phyloP scores from a whole-genome alignment of 2,797 vertebrate genomes.

The Fundulus diaphanus region DNA sequence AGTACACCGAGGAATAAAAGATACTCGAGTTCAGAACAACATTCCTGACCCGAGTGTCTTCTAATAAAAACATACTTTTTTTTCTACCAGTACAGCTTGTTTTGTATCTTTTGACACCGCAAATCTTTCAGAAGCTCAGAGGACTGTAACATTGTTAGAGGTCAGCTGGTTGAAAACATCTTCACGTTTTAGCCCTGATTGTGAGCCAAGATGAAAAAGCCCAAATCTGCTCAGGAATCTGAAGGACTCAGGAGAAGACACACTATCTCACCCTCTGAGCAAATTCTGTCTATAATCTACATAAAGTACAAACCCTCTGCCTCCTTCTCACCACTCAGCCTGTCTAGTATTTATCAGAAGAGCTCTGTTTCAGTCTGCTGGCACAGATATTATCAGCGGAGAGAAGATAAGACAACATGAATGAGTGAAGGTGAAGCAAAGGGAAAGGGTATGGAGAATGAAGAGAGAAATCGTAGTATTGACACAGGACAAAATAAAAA shows the following conservation, averaged over 20 bases:
- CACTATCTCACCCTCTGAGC: constrained; percentile 2
- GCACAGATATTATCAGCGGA: constrained; percentile 62
- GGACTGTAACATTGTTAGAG: constrained; percentile 14
- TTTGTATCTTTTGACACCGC: constrained; percentile 1
- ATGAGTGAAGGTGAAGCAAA: constrained; percentile 44
- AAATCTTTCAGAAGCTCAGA: not conserved
- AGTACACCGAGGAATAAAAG: not conserved
- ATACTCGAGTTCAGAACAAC: constrained; percentile 25
- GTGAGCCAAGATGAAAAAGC: constrained; percentile 11
- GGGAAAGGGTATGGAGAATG: constrained; percentile 20
- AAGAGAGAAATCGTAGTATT: not conserved
- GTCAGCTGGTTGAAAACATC: constrained; percentile 10
- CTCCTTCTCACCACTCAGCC: constrained; percentile 29
- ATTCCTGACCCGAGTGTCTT: constrained; percentile 12
- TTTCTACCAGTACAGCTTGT: not conserved
- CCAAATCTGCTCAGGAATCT: constrained; percentile 22
- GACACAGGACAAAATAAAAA: constrained; percentile 1
- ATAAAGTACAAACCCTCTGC: constrained; percentile 22
- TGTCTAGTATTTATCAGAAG: constrained; percentile 61
- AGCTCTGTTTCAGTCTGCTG: constrained; percentile 65
- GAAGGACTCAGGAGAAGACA: constrained; percentile 8
- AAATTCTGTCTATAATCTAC: constrained; percentile 20
- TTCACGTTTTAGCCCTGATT: constrained; percentile 15
- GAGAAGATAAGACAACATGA: constrained; percentile 63
- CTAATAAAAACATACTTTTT: constrained; percentile 3